These are phyloP conservation scores for Apostichopus californicus DNA, from an alignment of 35 echinoderm and acorn worm species.

Conservation along the genomic window DNA sequence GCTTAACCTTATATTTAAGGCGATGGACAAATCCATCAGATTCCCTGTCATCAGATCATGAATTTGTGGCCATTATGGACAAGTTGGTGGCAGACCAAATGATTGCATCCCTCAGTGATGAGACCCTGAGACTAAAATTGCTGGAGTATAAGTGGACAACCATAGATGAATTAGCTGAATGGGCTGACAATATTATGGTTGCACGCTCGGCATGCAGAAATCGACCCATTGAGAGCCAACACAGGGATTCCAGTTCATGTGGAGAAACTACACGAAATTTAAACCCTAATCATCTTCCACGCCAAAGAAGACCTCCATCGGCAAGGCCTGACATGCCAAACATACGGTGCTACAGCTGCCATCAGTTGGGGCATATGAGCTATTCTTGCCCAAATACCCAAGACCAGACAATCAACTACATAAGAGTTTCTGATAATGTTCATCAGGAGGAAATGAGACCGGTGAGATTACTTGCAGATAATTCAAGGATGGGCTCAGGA, in stretches of 20 bases:
- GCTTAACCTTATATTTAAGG: conserved; percentile 12
- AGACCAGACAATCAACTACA: neutral
- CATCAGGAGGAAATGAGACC: neutral
- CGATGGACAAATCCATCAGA: neutral
- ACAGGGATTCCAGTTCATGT: neutral
- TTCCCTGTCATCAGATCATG: neutral
- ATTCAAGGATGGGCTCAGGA: neutral
- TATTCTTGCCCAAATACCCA: conserved; percentile 29
- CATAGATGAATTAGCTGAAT: neutral
- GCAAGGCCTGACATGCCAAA: neutral
- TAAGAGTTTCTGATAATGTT: neutral
- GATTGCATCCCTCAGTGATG: conserved; percentile 28
- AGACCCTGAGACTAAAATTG: neutral
- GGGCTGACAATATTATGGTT: conserved; percentile 17
- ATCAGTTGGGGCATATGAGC: conserved; percentile 25
- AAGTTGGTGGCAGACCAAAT: conserved; percentile 28
- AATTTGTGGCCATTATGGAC: conserved; percentile 16
- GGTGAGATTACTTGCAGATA: neutral
- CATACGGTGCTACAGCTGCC: conserved; percentile 3
- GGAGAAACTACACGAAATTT: neutral
- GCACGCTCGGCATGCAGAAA: conserved; percentile 23
- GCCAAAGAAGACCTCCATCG: neutral
- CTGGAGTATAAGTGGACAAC: conserved; percentile 8
- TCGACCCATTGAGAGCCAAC: neutral
- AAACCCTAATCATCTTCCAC: neutral